Percentiles rank a stretch among this genome's conserved stretches.
Conservation (phyloP, 2,888 invertebrate species). For the Hedya salicella region DNA sequence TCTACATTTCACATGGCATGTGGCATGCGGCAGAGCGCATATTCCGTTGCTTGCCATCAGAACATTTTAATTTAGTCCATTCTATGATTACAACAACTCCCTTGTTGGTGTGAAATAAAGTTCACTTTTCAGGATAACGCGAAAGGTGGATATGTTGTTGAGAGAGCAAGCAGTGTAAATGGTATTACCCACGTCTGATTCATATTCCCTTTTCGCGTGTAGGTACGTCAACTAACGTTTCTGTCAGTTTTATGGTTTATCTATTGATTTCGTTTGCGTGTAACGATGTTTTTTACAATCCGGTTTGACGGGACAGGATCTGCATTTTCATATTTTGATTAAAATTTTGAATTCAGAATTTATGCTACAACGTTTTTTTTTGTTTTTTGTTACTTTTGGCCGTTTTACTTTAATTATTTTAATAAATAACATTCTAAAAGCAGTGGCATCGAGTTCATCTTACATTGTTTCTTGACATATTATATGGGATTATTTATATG, state of each 20-base stretch:
- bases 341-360: background rate
- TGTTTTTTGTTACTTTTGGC: no score
- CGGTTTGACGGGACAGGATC: background rate
- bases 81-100: no score
- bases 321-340: background rate
- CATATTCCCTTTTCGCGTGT: constrained; percentile 45
- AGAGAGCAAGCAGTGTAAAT: constrained; percentile 13
- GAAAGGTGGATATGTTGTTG: background rate
- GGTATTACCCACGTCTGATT: constrained; percentile 47
- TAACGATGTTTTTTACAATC: background rate
- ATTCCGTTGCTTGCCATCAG: no score
- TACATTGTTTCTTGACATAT: no score
- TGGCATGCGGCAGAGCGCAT: constrained; percentile 10
- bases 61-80: no score
- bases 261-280: constrained; percentile 54
- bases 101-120: no score
- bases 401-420: no score
- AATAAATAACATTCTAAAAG: no score
- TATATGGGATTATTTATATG: no score
- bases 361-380: no score
- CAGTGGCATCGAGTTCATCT: no score
- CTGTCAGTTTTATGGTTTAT: constrained; percentile 51
- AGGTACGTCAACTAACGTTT: constrained; percentile 44
- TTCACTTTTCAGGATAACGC: no score
- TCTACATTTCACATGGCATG: constrained; percentile 10